phyloP scores from a whole-genome alignment of 1,140 invertebrate species.

The Drosophila asahinai region DNA sequence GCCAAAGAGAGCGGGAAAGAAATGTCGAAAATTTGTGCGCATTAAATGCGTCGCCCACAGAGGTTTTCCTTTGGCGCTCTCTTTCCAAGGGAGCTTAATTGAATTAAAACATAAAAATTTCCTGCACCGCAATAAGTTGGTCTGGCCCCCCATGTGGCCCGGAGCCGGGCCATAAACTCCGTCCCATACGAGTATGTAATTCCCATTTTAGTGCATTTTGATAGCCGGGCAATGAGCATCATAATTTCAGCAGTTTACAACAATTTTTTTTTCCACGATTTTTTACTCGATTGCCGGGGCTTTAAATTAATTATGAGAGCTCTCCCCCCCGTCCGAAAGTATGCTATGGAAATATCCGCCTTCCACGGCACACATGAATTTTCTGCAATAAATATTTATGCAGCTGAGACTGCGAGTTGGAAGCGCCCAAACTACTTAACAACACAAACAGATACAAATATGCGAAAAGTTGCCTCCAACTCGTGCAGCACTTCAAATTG shows the following conservation, averaged over 20 bases:
- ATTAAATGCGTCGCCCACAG: slow-evolving; percentile 49
- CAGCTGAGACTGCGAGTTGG: slow-evolving; percentile 60
- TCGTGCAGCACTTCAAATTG: slow-evolving; percentile 56
- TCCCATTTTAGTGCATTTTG: slow-evolving; percentile 49
- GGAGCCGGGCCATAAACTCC: slow-evolving; percentile 64
- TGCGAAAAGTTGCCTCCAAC: slow-evolving; percentile 75
- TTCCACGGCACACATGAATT: slow-evolving; percentile 48
- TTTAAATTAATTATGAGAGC: slow-evolving; percentile 52
- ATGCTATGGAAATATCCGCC: slow-evolving; percentile 37
- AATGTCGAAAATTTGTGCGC: slow-evolving; percentile 69
- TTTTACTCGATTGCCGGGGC: slow-evolving; percentile 27
- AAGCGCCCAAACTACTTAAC: slow-evolving; percentile 71
- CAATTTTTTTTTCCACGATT: slow-evolving; percentile 11
- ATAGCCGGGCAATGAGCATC: slow-evolving; percentile 45
- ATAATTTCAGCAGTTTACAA: slow-evolving; percentile 50
- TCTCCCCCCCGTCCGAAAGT: slow-evolving; percentile 17
- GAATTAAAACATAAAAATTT: slow-evolving; percentile 82
- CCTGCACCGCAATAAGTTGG: slow-evolving; percentile 71
- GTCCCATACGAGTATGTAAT: slow-evolving; percentile 27
- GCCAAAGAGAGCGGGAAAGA: slow-evolving; percentile 32
- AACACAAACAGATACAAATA: slow-evolving; percentile 83
- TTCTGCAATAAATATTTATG: slow-evolving; percentile 82
- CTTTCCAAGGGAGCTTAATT: slow-evolving; percentile 55
- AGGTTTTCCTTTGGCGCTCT: neutral
- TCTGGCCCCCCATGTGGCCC: slow-evolving; percentile 30